Evolutionary conservation across 2,113 vertebrate genomes (phyloP), one percentile per base, ranked within the genome.

Genomic region (Caretta caretta): DNA sequence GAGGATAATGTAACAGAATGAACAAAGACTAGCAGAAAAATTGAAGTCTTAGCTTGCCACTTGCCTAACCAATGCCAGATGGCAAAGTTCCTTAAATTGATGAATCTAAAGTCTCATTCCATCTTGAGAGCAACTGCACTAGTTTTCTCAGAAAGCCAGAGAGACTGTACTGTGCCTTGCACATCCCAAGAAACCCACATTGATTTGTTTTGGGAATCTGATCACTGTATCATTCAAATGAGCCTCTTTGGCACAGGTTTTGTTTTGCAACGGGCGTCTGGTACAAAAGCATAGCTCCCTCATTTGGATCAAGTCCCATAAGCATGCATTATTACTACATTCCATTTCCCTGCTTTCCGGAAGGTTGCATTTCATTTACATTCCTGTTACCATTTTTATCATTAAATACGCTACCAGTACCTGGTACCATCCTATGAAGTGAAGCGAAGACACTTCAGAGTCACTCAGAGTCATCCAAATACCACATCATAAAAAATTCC

Each of bases 91-190:
- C 51, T 11, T 35, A 20, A n/a, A 16, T 3, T 62, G 57, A 38
- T 19, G 24, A 27, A 53, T 7, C 2, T 38, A 20, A 9, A 4
- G 8, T 86, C 78, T 0, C 1, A 10, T 12, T n/a, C 0, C 8
- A 59, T 31, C 57, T 27, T 59, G 57, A 62, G 57, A 31, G 24
- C n/a, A 22, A 14, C 29, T 38, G 1, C 13, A 3, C 78, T 31
- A 16, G 1, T 10, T 87, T 50, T 59, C 13, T 3, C 2, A 86
- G n/a, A 86, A 79, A 88, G 38, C 1, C 81, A 10, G 49, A 83
- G 50, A 57, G 54, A 10, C 1, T 10, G 2, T 83, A 6, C 6
- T 3, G 10, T 53, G 62, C 5, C 25, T 8, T 1, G 35, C 50
- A 54, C 4, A 48, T 3, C 10, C 16, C 57, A 62, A 62, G 12